Base-by-base conservation (phyloP, 2,888 invertebrate species). In the Dolomedes plantarius region DNA sequence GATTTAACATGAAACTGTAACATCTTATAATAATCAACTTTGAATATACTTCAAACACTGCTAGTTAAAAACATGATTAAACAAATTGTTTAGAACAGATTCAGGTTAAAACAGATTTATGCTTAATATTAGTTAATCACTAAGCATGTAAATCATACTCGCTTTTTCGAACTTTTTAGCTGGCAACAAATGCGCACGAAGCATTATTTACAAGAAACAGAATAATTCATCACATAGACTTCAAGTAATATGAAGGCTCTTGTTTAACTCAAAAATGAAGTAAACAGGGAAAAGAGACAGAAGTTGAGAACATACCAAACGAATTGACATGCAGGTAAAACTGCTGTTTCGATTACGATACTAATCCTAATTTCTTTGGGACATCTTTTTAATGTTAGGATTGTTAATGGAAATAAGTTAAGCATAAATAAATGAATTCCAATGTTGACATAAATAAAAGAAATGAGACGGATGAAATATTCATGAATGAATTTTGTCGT, bases 331-430 rank as follows among this genome's bases (percentile, higher is more conserved):
- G 36, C n/a, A n/a, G n/a, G n/a, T n/a, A n/a, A n/a, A n/a, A n/a
- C n/a, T n/a, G n/a, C n/a, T n/a, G n/a, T n/a, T n/a, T n/a, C n/a
- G n/a, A n/a, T n/a, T n/a, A n/a, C n/a, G n/a, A n/a, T n/a, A n/a
- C n/a, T n/a, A n/a, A n/a, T n/a, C n/a, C n/a, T n/a, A 46, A 46
- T 46, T 36, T 46, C 41, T 46, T 46, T 46, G 41, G 41, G 46
- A 46, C 9, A 11, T 41, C 16, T 46, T 46, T 46, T 41, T n/a
- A 2, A 16, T 16, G 16, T 46, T 13, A 13, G 16, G 16, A 16
- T 46, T 41, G 41, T 46, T 16, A 46, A 46, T 16, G 41, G 41
- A 46, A 46, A 46, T 46, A 46, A 46, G 46, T 46, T 46, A 46
- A 5, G 36, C 36, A 36, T 13, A 46, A 46, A 46, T 46, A 46